These are phyloP conservation scores for Aurelia aurita complex sp. Pacific DNA, from an alignment of 30 jellyfish, hydroid and myxozoan species.

Conservation along the genomic window DNA sequence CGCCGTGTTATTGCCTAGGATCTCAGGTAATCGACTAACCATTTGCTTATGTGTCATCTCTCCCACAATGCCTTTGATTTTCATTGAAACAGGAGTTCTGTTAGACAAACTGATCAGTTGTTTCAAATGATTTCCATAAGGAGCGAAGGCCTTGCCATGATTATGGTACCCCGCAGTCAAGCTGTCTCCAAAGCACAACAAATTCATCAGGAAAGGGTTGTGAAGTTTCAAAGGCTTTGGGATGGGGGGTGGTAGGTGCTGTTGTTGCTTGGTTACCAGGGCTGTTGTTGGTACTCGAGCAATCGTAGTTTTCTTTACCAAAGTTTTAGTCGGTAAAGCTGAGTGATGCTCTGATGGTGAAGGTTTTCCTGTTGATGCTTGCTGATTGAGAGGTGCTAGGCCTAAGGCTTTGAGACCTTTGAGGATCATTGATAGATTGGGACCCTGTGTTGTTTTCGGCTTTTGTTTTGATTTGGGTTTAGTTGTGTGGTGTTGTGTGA, in stretches of 20 bases:
- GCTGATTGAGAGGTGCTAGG: constrained; percentile 35
- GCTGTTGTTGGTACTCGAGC: constrained; percentile 25
- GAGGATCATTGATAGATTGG: constrained; percentile 68
- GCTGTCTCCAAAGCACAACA: constrained; percentile 97
- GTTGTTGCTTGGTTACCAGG: constrained; percentile 18
- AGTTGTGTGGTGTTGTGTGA: constrained; percentile 32
- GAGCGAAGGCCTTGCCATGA: constrained; percentile 91
- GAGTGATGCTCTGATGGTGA: constrained; percentile 37
- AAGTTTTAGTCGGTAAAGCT: constrained; percentile 11
- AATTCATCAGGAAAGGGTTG: constrained; percentile 68
- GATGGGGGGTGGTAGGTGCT: constrained; percentile 64
- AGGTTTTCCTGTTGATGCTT: constrained; percentile 49
- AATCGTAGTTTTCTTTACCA: constrained; percentile 4
- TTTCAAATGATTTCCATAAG: constrained; percentile 80
- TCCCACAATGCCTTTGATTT: constrained; percentile 96
- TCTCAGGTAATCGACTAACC: constrained; percentile 90
- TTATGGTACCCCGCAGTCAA: constrained; percentile 95
- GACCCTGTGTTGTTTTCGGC: constrained; percentile 67
- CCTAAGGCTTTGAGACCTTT: constrained; percentile 91
- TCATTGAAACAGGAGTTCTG: constrained; percentile 58
- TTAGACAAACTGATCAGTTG: constrained; percentile 43
- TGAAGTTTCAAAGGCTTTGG: constrained; percentile 83
- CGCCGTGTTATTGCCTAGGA: constrained; percentile 85
- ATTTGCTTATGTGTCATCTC: constrained; percentile 99
- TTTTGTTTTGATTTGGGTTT: constrained; percentile 31